phyloP scores from a whole-genome alignment of 2,113 vertebrate genomes.

The Pholis gunnellus region DNA sequence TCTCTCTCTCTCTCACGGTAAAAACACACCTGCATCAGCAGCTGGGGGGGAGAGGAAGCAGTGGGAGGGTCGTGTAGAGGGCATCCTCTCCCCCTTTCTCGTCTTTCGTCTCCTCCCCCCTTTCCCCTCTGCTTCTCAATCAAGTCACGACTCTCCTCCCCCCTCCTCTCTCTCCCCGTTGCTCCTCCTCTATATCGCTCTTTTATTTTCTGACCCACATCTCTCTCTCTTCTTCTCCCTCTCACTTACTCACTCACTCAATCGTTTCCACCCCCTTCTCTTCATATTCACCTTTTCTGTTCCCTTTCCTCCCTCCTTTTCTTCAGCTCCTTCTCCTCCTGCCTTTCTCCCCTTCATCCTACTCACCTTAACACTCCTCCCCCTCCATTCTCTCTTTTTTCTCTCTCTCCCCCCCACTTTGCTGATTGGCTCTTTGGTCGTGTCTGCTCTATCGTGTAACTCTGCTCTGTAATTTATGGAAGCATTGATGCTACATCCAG shows the following conservation, averaged over 20 bases:
- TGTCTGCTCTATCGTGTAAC: neutral
- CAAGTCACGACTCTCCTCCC: slow-evolving; percentile 50
- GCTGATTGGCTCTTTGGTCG: slow-evolving; percentile 52
- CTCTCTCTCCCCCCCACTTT: slow-evolving; percentile 2
- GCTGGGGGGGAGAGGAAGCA: slow-evolving; percentile 38
- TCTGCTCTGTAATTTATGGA: slow-evolving; percentile 37
- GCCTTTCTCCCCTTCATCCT: neutral
- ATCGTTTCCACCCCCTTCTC: neutral
- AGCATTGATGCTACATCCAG: slow-evolving; percentile 37
- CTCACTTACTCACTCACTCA: neutral
- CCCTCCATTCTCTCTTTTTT: neutral
- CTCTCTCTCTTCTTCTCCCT: neutral
- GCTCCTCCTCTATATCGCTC: neutral
- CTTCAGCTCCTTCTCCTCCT: neutral
- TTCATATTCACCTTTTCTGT: neutral
- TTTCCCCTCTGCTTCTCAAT: slow-evolving; percentile 8
- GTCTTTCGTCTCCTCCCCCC: slow-evolving; percentile 1
- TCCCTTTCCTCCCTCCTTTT: neutral
- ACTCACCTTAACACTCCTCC: neutral
- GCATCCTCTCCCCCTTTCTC: slow-evolving; percentile 38
- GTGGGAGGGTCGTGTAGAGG: slow-evolving; percentile 61
- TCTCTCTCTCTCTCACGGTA: neutral
- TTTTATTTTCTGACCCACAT: slow-evolving; percentile 41
- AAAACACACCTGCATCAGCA: slow-evolving; percentile 66
- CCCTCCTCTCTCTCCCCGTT: neutral